A percentile compares a stretch with the other conserved stretches of the same genome.
Conservation (phyloP, 2,797 vertebrate genomes). For the Eupleurogrammus muticus region DNA sequence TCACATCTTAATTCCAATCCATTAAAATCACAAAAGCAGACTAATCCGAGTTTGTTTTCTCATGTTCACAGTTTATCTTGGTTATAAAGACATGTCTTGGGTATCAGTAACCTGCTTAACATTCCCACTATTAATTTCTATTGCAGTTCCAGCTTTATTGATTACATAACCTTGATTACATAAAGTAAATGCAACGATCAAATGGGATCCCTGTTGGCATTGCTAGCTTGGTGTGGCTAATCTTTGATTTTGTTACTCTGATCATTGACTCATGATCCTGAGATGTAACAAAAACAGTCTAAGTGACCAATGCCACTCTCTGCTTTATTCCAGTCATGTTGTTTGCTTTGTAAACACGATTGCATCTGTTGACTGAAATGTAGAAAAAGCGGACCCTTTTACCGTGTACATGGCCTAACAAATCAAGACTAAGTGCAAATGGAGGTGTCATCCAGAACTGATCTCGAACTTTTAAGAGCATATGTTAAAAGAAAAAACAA, state of each 20-base stretch:
- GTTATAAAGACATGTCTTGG: not conserved
- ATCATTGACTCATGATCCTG: constrained; percentile 33
- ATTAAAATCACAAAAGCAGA: not conserved
- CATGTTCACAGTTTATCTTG: constrained; percentile 1
- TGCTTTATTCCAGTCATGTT: not conserved
- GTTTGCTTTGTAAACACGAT: constrained; percentile 35
- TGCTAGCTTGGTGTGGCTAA: constrained; percentile 10
- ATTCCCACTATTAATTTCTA: constrained; percentile 11
- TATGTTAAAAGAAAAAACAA: too few relatives aligned
- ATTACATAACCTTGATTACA: constrained; percentile 33
- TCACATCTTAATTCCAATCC: not conserved
- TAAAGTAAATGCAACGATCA: constrained; percentile 10
- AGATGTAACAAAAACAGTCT: constrained; percentile 40
- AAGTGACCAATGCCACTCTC: constrained; percentile 18
- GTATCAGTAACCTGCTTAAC: constrained; percentile 18
- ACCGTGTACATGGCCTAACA: not conserved
- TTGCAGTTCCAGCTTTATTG: constrained; percentile 24
- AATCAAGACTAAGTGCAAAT: constrained; percentile 19
- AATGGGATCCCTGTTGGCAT: constrained; percentile 7
- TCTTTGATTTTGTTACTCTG: constrained; percentile 33
- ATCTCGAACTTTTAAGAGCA: too few relatives aligned
- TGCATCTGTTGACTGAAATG: constrained; percentile 25
- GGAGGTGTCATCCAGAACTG: not conserved
- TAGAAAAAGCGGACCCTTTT: too few relatives aligned
- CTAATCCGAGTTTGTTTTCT: not conserved